A percentile compares a stretch with the other conserved stretches of the same genome.
Evolutionary conservation across 2,797 vertebrate species (phyloP).

Genomic region (Gobio occitaniae): DNA sequence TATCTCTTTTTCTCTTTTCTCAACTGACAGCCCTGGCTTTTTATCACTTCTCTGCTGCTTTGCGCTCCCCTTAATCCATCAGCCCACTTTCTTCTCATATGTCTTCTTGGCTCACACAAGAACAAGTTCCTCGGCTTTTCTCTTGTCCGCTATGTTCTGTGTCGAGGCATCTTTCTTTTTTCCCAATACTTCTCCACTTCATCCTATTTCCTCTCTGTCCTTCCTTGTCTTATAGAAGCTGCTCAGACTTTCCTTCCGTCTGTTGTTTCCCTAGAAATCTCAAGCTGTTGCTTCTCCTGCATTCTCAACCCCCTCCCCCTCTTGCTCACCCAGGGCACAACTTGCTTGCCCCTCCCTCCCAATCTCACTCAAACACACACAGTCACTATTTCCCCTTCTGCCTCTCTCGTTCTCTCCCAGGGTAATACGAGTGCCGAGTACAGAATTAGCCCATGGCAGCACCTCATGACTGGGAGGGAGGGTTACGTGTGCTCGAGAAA

Average conservation of each 20-base stretch:
- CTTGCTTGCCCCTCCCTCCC: slow-evolving; percentile 24
- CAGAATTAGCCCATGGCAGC: slow-evolving; percentile 73
- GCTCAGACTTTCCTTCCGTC: slow-evolving; percentile 55
- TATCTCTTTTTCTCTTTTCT: slow-evolving; percentile 12
- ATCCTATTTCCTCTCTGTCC: background rate
- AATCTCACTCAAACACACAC: background rate
- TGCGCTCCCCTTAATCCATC: background rate
- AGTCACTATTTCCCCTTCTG: slow-evolving; percentile 8
- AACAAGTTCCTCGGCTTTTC: slow-evolving; percentile 5
- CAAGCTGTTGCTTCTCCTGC: slow-evolving; percentile 62
- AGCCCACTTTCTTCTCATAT: background rate
- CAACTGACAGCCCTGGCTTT: background rate
- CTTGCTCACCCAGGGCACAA: background rate
- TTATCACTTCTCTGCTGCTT: slow-evolving; percentile 3
- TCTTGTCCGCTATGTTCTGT: background rate
- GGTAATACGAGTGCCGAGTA: slow-evolving; percentile 70
- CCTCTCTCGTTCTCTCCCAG: slow-evolving; percentile 8
- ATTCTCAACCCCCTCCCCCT: slow-evolving; percentile 61
- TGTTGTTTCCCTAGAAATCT: slow-evolving; percentile 43
- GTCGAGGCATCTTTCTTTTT: slow-evolving; percentile 16
- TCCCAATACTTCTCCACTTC: background rate
- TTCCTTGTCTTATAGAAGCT: background rate
- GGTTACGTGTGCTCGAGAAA: slow-evolving; percentile 19
- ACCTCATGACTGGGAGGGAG: slow-evolving; percentile 53
- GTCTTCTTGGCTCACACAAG: background rate